A percentile compares a stretch with the other conserved stretches of the same genome.
Evolutionary conservation across 2,888 invertebrate species (phyloP).

Genomic region (Drosophila neonasuta): DNA sequence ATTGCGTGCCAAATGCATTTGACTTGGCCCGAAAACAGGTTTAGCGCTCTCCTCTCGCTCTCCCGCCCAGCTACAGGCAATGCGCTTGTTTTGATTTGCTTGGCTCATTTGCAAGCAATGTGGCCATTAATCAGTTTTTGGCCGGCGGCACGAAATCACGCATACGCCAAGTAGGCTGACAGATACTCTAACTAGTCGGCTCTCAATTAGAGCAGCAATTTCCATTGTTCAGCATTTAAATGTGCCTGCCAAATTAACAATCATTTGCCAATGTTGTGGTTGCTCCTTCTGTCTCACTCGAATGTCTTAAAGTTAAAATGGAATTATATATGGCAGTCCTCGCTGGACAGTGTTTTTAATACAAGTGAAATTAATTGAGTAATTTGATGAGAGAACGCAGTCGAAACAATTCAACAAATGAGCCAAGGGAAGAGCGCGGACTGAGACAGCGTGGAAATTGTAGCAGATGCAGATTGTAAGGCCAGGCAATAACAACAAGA

Average conservation of each 20-base stretch:
- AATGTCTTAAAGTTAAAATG: constrained; percentile 13
- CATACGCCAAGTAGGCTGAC: neutral
- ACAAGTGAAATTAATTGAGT: constrained; percentile 73
- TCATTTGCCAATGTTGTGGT: constrained; percentile 32
- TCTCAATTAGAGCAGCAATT: constrained; percentile 46
- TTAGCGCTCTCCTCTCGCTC: neutral
- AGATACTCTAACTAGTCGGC: constrained; percentile 17
- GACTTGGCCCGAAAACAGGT: constrained; percentile 34
- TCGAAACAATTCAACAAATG: constrained; percentile 52
- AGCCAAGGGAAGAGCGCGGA: neutral
- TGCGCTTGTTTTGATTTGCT: constrained; percentile 67
- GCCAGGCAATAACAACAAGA: constrained; percentile 33
- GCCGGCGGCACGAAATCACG: neutral
- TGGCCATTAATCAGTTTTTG: constrained; percentile 59
- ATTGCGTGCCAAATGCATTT: constrained; percentile 77
- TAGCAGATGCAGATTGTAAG: constrained; percentile 70
- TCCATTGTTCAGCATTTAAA: constrained; percentile 52
- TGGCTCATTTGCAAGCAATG: constrained; percentile 65
- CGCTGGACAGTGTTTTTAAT: constrained; percentile 49
- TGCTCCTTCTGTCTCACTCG: neutral
- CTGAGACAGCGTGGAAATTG: constrained; percentile 41
- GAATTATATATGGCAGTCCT: constrained; percentile 35
- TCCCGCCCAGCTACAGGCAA: neutral
- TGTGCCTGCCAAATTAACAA: constrained; percentile 59
- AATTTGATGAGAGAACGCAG: constrained; percentile 58